Evolutionary conservation across 2,888 invertebrate genomes (phyloP), one percentile per base, ranked within the genome.

Genomic region (Conistra vaccinii): DNA sequence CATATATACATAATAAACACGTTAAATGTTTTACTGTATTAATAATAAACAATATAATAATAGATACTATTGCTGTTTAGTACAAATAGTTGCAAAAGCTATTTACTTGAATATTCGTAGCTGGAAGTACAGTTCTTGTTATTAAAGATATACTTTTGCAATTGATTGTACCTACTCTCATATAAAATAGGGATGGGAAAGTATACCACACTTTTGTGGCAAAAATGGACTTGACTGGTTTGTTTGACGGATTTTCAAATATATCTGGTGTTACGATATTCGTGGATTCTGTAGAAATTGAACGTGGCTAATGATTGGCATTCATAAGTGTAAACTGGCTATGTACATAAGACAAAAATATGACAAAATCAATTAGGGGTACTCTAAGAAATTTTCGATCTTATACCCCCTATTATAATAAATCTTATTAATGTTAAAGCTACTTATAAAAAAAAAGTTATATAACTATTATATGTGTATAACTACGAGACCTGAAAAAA

Each of bases 401-500:
- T 45, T 73, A 69, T 75, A 75, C 78, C 79, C 79, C 84, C 77
- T 74, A 69, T 70, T 39, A 73, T 75, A 76, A 70, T 73, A 76
- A 81, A 78, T 78, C 76, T 78, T 78, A 83, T 78, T 80, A 83
- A 76, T 84, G 79, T 85, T 86, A 78, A 76, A 81, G 55, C 88
- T 87, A 85, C 84, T 80, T 82, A 84, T 76, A 73, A 78, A 72
- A 35, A 72, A 35, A 83, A 83, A 82, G 81, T 87, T 86, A 83
- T 73, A 82, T 81, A 32, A 83, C 77, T 80, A 80, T 73, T 77
- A 73, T 79, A 82, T 78, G 78, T 86, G 81, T 83, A 81, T 88
- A 86, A 89, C 90, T 89, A 84, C 89, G 89, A 81, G 90, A 90
- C 90, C 90, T 90, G 90, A 90, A 78, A 78, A 78, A 74, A 80